Percentiles rank a stretch among this genome's conserved stretches.
These are phyloP conservation scores for Punctoribates punctum DNA, from an alignment of 2,888 invertebrate genomes.

Conservation along the genomic window DNA sequence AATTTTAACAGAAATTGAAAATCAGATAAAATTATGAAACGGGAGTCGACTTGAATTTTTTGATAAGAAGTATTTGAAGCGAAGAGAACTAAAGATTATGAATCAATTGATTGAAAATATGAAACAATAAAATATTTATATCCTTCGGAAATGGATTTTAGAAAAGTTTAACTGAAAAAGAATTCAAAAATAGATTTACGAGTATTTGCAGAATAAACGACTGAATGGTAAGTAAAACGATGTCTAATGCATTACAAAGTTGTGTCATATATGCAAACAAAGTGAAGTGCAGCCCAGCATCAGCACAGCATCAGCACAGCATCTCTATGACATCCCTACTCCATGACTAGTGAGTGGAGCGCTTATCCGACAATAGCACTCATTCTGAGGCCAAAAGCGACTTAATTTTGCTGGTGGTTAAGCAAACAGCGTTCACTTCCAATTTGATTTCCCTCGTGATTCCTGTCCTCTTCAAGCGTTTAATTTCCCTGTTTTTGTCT, in stretches of 20 bases:
- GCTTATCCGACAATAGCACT: not conserved
- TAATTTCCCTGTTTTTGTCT: conserved; percentile 7
- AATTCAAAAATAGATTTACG: too few relatives aligned
- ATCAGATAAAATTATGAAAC: too few relatives aligned
- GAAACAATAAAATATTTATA: not conserved
- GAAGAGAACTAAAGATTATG: not conserved
- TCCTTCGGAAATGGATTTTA: not conserved
- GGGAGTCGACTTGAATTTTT: too few relatives aligned
- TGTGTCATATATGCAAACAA: not conserved
- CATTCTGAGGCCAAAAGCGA: not conserved
- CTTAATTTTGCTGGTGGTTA: conserved; percentile 19
- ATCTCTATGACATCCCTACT: too few relatives aligned
- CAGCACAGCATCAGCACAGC: too few relatives aligned
- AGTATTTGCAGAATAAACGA: not conserved
- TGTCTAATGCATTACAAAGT: not conserved
- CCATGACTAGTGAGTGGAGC: too few relatives aligned
- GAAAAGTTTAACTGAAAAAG: not conserved
- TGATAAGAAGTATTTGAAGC: too few relatives aligned
- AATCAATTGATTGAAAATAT: not conserved
- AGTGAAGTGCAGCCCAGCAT: too few relatives aligned
- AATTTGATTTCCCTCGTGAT: conserved; percentile 18
- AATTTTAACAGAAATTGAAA: too few relatives aligned
- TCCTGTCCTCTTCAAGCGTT: conserved; percentile 13
- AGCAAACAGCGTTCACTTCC: conserved; percentile 17
- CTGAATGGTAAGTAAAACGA: not conserved